Conservation (phyloP, 92 coral and sea anemone genomes). For the Blastomussa wellsi region DNA sequence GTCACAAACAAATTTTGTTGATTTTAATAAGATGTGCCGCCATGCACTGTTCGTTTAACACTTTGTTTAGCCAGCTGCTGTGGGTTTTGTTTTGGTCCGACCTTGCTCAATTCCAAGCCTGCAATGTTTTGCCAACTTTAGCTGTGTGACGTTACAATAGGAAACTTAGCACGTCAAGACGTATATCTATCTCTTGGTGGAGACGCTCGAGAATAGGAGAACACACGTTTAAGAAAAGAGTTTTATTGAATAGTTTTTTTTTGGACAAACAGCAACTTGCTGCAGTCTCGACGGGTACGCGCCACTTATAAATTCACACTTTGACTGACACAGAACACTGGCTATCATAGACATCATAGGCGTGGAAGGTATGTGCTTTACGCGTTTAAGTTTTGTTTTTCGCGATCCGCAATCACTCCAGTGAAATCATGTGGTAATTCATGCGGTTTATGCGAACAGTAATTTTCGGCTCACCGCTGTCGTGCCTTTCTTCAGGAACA, state of each 20-base stretch:
- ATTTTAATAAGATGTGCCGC: not conserved
- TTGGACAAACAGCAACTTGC: not conserved
- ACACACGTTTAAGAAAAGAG: not conserved
- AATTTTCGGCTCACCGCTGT: not conserved
- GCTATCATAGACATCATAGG: not conserved
- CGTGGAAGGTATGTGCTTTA: not conserved
- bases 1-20: not conserved
- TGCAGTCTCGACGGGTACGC: not conserved
- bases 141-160: not conserved
- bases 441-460: not conserved
- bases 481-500: not conserved
- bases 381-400: not conserved
- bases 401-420: not conserved
- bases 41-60: not conserved
- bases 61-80: conserved; percentile 5
- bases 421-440: not conserved
- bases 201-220: not conserved
- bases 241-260: not conserved
- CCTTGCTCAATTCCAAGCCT: not conserved
- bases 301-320: not conserved
- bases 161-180: not conserved
- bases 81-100: not conserved
- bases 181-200: not conserved
- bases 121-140: conserved; percentile 20
- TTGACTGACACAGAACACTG: not conserved